Evolutionary conservation across 2,113 vertebrate species (phyloP).

Genomic region (Xiphorhynchus elegans): DNA sequence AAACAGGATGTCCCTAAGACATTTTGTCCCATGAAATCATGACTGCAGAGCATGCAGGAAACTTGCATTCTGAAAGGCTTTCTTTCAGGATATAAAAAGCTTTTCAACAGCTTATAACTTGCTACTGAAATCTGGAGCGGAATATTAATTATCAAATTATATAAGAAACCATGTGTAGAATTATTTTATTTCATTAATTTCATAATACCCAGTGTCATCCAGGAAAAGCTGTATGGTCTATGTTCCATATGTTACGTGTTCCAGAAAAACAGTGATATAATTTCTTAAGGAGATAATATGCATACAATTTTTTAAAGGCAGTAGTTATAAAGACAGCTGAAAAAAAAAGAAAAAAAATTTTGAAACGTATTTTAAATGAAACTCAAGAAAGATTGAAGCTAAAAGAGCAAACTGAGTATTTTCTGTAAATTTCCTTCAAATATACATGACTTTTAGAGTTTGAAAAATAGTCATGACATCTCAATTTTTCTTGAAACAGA

Average conservation of each 20-base stretch:
- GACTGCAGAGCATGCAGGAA: not conserved
- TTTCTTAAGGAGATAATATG: not conserved
- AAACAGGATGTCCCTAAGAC: not conserved
- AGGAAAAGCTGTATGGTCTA: not conserved
- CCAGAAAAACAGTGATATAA: not conserved
- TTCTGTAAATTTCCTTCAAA: not conserved
- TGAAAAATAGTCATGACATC: not conserved
- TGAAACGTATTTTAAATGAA: not conserved
- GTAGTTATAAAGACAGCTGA: not conserved
- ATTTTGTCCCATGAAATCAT: not conserved
- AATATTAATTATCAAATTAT: not conserved
- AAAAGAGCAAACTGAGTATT: not conserved
- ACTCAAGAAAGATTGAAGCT: not conserved
- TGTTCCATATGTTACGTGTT: not conserved
- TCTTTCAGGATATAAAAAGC: not conserved
- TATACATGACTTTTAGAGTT: not conserved
- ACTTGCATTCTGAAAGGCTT: not conserved
- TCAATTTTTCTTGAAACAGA: not conserved
- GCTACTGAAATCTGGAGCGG: not conserved
- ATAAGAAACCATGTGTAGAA: not conserved
- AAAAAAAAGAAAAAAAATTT: not conserved
- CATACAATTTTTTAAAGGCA: not conserved
- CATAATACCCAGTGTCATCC: not conserved
- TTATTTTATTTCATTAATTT: not conserved
- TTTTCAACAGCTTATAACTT: not conserved